A percentile compares a stretch with the other conserved stretches of the same genome.
These are phyloP conservation scores for Phylloscopus trochilus DNA, from an alignment of 2,113 vertebrate genomes.

Conservation along the genomic window DNA sequence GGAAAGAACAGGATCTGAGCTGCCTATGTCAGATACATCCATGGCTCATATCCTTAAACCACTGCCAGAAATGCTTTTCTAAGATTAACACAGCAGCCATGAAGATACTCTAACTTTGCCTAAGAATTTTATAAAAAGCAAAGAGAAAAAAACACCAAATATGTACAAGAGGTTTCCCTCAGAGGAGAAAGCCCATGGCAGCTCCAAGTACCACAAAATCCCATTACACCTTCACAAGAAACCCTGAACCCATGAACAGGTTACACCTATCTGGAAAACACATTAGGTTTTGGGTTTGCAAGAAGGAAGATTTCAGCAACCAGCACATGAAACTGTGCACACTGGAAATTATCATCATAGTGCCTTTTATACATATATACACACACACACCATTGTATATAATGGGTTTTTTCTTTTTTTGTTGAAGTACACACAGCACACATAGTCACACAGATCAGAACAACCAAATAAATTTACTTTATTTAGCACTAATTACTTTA, in stretches of 20 bases:
- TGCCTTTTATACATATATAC: background rate
- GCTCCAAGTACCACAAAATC: background rate
- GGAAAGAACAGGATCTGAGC: background rate
- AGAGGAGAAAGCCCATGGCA: background rate
- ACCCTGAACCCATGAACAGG: background rate
- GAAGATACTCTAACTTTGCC: background rate
- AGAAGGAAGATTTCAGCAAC: background rate
- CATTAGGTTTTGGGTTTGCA: background rate
- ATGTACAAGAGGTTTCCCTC: background rate
- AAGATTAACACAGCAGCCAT: background rate
- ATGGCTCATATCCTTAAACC: background rate
- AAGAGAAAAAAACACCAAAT: background rate
- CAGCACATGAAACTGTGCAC: background rate
- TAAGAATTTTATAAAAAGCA: background rate
- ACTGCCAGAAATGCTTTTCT: background rate
- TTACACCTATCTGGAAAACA: background rate
- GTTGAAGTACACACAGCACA: background rate
- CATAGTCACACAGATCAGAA: background rate
- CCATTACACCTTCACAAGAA: background rate
- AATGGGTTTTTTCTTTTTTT: background rate
- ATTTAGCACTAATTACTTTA: background rate
- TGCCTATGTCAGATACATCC: accelerated
- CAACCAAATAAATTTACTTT: background rate
- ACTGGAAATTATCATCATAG: background rate
- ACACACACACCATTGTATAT: background rate